Conservation (phyloP, 2,113 vertebrate species). For the Ranitomeya variabilis region DNA sequence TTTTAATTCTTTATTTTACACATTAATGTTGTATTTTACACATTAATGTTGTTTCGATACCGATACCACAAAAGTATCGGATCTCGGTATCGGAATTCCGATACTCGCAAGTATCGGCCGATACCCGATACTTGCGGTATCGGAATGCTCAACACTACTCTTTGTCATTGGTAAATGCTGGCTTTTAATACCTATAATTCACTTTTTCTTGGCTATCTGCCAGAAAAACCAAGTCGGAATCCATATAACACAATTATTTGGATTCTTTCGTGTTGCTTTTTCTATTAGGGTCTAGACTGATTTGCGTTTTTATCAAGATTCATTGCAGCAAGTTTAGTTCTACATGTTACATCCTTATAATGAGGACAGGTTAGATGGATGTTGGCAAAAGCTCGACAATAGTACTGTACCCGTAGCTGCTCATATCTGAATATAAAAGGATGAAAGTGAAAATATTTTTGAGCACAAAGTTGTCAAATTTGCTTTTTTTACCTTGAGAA, state of each 20-base stretch:
- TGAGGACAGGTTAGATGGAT: background rate
- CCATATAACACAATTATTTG: conserved; percentile 40
- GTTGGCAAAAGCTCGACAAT: background rate
- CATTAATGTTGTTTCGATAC: too few species aligned
- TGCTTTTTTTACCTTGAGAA: too few species aligned
- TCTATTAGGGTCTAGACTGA: conserved; percentile 32
- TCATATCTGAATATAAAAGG: background rate
- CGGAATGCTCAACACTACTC: too few species aligned
- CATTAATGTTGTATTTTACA: too few species aligned
- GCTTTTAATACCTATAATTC: conserved; percentile 52
- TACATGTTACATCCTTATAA: background rate
- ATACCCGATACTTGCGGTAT: too few species aligned
- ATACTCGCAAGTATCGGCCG: too few species aligned
- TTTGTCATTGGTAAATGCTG: conserved; percentile 44
- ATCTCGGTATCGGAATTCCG: too few species aligned
- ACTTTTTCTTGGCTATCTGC: conserved; percentile 39
- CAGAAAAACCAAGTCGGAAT: conserved; percentile 25
- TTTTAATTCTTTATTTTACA: too few species aligned
- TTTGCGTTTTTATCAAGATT: conserved; percentile 28
- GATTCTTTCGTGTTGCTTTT: background rate
- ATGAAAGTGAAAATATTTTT: background rate
- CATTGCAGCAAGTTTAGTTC: background rate
- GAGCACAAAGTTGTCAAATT: too few species aligned
- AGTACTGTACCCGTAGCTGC: background rate
- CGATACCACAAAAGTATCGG: too few species aligned